Conservation (phyloP, 2,797 vertebrate species). For the Eulemur albifrons region DNA sequence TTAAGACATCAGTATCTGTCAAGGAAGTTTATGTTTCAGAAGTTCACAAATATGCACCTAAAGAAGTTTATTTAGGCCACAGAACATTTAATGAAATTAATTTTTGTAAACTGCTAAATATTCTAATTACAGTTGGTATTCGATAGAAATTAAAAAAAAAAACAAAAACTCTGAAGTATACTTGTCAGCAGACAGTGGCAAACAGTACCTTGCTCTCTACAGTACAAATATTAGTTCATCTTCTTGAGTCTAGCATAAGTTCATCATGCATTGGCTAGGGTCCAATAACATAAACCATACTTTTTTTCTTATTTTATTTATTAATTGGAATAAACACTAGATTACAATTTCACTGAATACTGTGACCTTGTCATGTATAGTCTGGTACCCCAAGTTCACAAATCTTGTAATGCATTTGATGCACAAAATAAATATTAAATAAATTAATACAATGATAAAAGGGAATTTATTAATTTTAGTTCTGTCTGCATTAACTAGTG, state of each 20-base stretch:
- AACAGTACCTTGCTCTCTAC: neutral
- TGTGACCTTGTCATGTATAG: neutral
- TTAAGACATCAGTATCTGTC: neutral
- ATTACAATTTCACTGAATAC: neutral
- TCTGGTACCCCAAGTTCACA: neutral
- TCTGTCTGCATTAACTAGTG: neutral
- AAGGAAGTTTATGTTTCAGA: neutral
- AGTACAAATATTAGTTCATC: neutral
- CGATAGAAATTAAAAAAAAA: neutral
- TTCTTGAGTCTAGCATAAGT: neutral
- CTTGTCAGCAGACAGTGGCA: neutral
- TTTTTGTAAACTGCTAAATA: neutral
- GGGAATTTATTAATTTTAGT: neutral
- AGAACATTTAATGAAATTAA: neutral
- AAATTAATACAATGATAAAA: neutral
- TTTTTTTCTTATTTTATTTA: neutral
- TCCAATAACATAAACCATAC: neutral
- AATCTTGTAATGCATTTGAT: neutral
- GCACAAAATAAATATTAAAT: neutral
- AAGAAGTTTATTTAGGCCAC: neutral
- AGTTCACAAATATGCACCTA: neutral
- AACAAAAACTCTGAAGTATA: neutral
- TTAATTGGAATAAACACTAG: neutral
- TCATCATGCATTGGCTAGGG: accelerated
- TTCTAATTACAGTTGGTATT: neutral